A percentile compares a stretch with the other conserved stretches of the same genome.
These are phyloP conservation scores for Drosophila yakuba DNA, from an alignment of 1,140 invertebrate species.

Conservation along the genomic window DNA sequence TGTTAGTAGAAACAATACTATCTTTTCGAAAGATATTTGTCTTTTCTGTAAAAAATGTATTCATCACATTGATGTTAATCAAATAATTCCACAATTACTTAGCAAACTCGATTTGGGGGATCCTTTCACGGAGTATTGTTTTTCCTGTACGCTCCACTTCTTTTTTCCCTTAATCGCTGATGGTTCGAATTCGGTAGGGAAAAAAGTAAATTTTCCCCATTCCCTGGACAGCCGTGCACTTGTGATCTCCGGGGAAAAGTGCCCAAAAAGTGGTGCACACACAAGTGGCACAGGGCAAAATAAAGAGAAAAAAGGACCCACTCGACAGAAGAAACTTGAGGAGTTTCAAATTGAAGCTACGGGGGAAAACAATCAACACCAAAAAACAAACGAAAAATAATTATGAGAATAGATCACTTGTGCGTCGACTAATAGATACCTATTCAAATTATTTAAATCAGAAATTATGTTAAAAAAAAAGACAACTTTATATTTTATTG, in stretches of 20 bases:
- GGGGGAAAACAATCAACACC: constrained; percentile 45
- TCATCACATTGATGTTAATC: background rate
- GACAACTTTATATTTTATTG: no score
- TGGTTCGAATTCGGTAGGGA: background rate
- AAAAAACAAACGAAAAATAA: constrained; percentile 11
- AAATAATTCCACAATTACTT: background rate
- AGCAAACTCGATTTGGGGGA: background rate
- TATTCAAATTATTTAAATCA: background rate
- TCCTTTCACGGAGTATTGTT: background rate
- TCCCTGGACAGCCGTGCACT: constrained; percentile 17
- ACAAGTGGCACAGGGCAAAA: constrained; percentile 55
- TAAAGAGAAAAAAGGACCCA: constrained; percentile 53
- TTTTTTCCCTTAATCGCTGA: background rate
- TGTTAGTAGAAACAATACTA: no score
- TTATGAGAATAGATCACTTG: background rate
- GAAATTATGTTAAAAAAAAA: background rate
- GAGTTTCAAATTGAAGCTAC: constrained; percentile 29
- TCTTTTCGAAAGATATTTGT: no score
- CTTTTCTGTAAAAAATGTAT: background rate
- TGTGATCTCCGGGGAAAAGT: constrained; percentile 29
- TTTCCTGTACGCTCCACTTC: background rate
- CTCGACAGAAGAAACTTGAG: constrained; percentile 35
- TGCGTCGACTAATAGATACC: background rate
- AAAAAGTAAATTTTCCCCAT: background rate
- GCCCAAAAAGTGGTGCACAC: constrained; percentile 39